These are phyloP conservation scores for Bombus turneri DNA, from an alignment of 1,140 invertebrate genomes.

Conservation along the genomic window DNA sequence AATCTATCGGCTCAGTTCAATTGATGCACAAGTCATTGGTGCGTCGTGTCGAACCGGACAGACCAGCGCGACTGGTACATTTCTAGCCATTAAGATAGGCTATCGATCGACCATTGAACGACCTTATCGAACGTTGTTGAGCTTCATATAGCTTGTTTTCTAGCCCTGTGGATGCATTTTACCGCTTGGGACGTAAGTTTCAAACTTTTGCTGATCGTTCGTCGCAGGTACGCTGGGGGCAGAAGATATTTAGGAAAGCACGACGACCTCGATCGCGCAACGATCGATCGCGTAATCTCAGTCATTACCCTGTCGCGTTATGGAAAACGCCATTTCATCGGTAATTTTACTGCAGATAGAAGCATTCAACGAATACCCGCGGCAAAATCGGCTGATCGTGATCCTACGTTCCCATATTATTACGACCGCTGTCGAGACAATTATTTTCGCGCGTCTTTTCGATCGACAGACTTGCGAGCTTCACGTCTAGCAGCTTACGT, in stretches of 20 bases:
- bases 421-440: background rate
- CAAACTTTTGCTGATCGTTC: background rate
- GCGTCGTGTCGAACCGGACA: background rate
- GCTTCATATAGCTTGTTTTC: conserved; percentile 21
- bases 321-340: background rate
- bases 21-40: conserved; percentile 56
- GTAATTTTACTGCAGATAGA: background rate
- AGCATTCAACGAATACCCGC: background rate
- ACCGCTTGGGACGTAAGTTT: background rate
- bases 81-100: conserved; percentile 66
- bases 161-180: conserved; percentile 12
- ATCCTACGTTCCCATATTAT: conserved; percentile 7
- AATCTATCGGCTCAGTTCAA: conserved; percentile 43
- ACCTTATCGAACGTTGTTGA: conserved; percentile 37
- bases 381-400: background rate
- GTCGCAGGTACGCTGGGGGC: background rate
- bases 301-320: conserved; percentile 8
- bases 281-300: conserved; percentile 24
- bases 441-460: conserved; percentile 1
- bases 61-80: conserved; percentile 39
- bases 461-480: background rate
- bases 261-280: background rate
- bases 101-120: conserved; percentile 45
- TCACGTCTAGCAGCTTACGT: background rate
- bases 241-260: background rate